A percentile compares a stretch with the other conserved stretches of the same genome.
Evolutionary conservation across 2,888 invertebrate species (phyloP).

Genomic region (Himalopsyche kuldschensis): DNA sequence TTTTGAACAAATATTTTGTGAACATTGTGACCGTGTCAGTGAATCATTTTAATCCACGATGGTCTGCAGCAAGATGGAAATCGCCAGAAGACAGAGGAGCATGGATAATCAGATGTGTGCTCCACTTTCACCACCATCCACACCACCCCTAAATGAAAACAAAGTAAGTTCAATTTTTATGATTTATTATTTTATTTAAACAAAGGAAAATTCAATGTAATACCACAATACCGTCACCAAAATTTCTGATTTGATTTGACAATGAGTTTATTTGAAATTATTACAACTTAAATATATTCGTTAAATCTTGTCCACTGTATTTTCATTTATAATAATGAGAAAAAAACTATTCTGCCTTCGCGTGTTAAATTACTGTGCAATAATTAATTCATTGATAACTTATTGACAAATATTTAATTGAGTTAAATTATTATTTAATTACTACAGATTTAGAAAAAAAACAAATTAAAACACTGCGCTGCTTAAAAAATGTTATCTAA

Average conservation of each 20-base stretch:
- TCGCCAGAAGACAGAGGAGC: conserved; percentile 6
- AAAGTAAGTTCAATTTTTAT: conserved; percentile 51
- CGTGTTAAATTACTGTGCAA: neutral
- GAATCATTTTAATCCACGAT: conserved; percentile 4
- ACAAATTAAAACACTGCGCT: neutral
- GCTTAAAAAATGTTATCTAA: neutral
- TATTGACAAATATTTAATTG: neutral
- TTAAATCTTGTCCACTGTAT: too few relatives aligned
- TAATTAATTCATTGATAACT: neutral
- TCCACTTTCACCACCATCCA: conserved; percentile 71
- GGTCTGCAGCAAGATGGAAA: conserved; percentile 29
- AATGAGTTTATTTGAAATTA: too few relatives aligned
- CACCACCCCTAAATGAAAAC: conserved; percentile 67
- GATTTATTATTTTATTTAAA: too few relatives aligned
- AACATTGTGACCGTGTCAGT: neutral
- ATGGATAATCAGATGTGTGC: conserved; percentile 50
- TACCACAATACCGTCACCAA: too few relatives aligned
- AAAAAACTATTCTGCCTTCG: neutral
- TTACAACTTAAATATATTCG: too few relatives aligned
- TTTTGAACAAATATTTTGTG: neutral
- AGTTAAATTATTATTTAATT: neutral
- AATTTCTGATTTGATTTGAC: too few relatives aligned
- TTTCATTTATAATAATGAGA: too few relatives aligned
- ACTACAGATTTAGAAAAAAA: neutral
- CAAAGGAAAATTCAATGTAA: too few relatives aligned